These are phyloP conservation scores for Dascyllus trimaculatus DNA, from an alignment of 2,113 vertebrate species.

Conservation along the genomic window DNA sequence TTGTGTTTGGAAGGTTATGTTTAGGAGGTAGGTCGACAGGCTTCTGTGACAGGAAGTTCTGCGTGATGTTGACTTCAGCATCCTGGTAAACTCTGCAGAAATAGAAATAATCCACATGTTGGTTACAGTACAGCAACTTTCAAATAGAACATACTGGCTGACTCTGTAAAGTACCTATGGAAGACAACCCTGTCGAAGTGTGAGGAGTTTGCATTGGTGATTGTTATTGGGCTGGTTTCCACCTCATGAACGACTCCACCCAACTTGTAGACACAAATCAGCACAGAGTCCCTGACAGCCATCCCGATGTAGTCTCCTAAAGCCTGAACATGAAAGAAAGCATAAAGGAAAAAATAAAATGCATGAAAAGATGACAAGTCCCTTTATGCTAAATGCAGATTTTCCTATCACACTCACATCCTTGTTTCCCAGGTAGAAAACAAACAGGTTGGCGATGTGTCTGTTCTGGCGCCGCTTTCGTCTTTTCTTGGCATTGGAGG, in stretches of 20 bases:
- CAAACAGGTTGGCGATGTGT: conserved; percentile 79
- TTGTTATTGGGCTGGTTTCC: conserved; percentile 73
- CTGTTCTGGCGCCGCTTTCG: neutral
- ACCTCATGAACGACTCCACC: conserved; percentile 82
- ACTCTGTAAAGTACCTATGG: conserved; percentile 81
- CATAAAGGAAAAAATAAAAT: neutral
- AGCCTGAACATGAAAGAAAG: conserved; percentile 70
- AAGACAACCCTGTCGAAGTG: conserved; percentile 88
- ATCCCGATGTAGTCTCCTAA: conserved; percentile 89
- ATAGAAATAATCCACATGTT: conserved; percentile 5
- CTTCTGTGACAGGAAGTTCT: conserved; percentile 79
- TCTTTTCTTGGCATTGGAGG: neutral
- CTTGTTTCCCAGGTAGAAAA: conserved; percentile 90
- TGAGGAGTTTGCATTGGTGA: conserved; percentile 64
- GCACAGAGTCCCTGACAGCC: conserved; percentile 81
- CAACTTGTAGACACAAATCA: conserved; percentile 89
- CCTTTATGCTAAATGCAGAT: too few relatives aligned
- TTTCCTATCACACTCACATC: conserved; percentile 79
- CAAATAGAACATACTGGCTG: neutral
- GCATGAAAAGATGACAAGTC: too few relatives aligned
- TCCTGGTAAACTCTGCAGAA: conserved; percentile 91
- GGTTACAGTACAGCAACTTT: neutral
- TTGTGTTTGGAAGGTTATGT: conserved; percentile 58
- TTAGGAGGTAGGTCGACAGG: neutral
- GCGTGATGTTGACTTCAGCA: conserved; percentile 84